Base-by-base conservation (phyloP, 2,797 vertebrate species). In the Lophius americanus region DNA sequence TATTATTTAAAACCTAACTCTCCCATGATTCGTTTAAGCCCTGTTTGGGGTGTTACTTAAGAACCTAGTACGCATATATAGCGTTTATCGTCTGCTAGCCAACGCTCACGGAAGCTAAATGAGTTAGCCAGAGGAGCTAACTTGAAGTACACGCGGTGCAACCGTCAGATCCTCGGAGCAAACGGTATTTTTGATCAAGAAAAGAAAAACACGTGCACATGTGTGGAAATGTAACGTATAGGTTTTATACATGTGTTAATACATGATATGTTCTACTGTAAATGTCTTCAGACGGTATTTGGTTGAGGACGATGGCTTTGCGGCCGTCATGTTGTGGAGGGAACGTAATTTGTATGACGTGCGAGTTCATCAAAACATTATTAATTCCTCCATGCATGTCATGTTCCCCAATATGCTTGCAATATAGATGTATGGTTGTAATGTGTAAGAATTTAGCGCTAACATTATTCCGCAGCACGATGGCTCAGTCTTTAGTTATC, bases 81-180 rank as follows among this genome's bases (percentile, higher is more conserved):
- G 44, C 36, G 4, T 23, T 7, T 47, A 7, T 9, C 32, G 55
- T 44, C 78, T 68, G 72, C 67, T 38, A 42, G 4, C 7, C 41
- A 44, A 7, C 60, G 70, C 56, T 75, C 65, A 42, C 60, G 54
- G 50, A 62, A 36, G 84, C 75, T 74, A 78, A 41, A 8, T 35
- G 39, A 4, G 9, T 44, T 78, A 86, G 80, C 82, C 37, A 50
- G 14, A 6, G 3, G 11, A 50, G 68, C 46, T 80, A 56, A 77
- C 67, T 51, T 36, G 33, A 32, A 58, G 39, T 55, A 53, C 78
- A 79, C 69, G 55, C 68, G 81, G 51, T 46, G 42, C n/a, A 51
- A n/a, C 14, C 11, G 11, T 10, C 3, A 2, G 43, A n/a, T 51
- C 8, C 0, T 51, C 23, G 8, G 43, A 14, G 33, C n/a, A 10